Evolutionary conservation across 2,797 vertebrate genomes (phyloP).

Genomic region (Coreius guichenoti): DNA sequence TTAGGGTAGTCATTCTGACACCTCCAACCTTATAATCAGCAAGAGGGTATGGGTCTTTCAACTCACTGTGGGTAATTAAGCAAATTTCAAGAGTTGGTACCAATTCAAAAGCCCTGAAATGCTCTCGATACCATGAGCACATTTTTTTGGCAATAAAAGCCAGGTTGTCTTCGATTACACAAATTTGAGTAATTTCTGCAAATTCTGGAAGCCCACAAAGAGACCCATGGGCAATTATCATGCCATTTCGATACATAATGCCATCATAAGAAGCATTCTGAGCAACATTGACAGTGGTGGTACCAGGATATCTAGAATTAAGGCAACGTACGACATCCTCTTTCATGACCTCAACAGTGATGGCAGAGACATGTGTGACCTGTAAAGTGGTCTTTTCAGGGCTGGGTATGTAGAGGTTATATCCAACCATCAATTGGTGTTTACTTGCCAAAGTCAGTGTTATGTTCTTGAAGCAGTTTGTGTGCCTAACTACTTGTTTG

Average conservation of each 20-base stretch:
- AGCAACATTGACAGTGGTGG: conserved; percentile 7
- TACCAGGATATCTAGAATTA: conserved; percentile 9
- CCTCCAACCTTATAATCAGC: background rate
- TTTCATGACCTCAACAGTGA: conserved; percentile 15
- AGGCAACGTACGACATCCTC: background rate
- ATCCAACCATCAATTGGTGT: background rate
- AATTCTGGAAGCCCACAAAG: conserved; percentile 17
- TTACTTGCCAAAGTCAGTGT: conserved; percentile 8
- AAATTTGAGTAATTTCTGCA: conserved; percentile 8
- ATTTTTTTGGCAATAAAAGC: conserved; percentile 5
- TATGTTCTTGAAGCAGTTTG: conserved; percentile 32
- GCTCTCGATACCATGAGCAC: background rate
- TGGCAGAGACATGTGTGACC: background rate
- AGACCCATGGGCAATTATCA: conserved; percentile 3
- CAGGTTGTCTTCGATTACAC: conserved; percentile 2
- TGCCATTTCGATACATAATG: conserved; percentile 6
- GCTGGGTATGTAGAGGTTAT: conserved; percentile 5
- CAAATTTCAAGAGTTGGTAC: background rate
- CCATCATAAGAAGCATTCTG: background rate
- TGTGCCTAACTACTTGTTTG: conserved; percentile 24
- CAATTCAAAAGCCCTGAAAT: conserved; percentile 25
- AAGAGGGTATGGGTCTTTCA: conserved; percentile 13
- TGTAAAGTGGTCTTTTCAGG: background rate
- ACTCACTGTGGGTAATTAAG: background rate
- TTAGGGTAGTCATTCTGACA: background rate